These are phyloP conservation scores for Stratiomys singularior DNA, from an alignment of 2,888 invertebrate genomes.

Conservation along the genomic window DNA sequence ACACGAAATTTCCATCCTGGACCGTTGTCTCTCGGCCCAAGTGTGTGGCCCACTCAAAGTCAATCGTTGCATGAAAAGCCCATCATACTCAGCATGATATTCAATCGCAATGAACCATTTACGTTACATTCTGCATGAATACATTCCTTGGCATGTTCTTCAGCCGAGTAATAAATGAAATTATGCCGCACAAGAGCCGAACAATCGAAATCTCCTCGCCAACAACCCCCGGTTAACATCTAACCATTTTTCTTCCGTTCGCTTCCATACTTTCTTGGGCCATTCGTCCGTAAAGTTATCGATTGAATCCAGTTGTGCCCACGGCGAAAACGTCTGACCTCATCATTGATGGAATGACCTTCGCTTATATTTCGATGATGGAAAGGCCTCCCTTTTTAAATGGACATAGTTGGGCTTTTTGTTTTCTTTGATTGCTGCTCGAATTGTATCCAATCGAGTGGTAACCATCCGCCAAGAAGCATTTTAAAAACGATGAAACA, in stretches of 20 bases:
- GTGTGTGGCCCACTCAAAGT: slow-evolving; percentile 35
- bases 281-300: slow-evolving; percentile 10
- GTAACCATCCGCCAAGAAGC: background rate
- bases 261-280: background rate
- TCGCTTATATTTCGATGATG: slow-evolving; percentile 8
- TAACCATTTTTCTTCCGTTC: background rate
- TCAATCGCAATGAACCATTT: slow-evolving; percentile 30
- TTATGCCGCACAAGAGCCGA: slow-evolving; percentile 32
- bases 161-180: slow-evolving; percentile 30
- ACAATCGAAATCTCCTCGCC: background rate
- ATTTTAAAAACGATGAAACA: background rate
- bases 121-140: slow-evolving; percentile 32
- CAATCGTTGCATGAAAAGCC: slow-evolving; percentile 10
- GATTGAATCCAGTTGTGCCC: slow-evolving; percentile 17
- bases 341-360: slow-evolving; percentile 39
- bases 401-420: background rate
- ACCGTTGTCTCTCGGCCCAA: background rate
- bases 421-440: background rate
- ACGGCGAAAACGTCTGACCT: slow-evolving; percentile 30
- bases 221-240: background rate
- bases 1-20: background rate
- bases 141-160: background rate
- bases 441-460: too few relatives aligned
- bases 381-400: background rate
- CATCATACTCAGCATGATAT: slow-evolving; percentile 19